Conservation (phyloP, 1,140 invertebrate genomes). For the Bactericera cockerelli region DNA sequence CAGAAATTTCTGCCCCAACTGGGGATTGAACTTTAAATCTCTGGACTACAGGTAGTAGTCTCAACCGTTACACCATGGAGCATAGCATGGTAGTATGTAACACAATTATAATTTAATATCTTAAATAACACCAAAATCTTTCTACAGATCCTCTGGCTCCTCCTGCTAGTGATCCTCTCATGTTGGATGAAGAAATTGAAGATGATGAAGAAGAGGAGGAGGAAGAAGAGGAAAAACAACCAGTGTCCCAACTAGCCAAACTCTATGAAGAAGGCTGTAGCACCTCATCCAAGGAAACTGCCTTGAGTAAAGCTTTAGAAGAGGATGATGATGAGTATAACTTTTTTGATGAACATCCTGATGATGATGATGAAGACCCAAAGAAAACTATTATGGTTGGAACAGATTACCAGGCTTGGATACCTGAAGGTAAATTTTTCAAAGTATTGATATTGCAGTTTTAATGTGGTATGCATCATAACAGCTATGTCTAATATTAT, state of each 20-base stretch:
- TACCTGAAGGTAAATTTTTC: constrained; percentile 82
- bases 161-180: constrained; percentile 1
- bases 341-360: constrained; percentile 54
- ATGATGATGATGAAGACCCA: constrained; percentile 20
- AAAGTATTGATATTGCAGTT: too few relatives aligned
- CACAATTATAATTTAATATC: too few relatives aligned
- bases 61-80: too few relatives aligned
- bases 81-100: too few relatives aligned
- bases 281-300: background rate
- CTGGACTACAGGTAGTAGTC: too few relatives aligned
- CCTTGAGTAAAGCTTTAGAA: constrained; percentile 24
- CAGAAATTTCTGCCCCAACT: too few relatives aligned
- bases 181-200: constrained; percentile 6
- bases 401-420: constrained; percentile 79
- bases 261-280: constrained; percentile 3
- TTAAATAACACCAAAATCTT: too few relatives aligned
- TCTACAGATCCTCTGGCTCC: background rate
- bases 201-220: background rate
- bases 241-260: constrained; percentile 1
- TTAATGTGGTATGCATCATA: too few relatives aligned
- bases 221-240: constrained; percentile 1
- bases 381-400: constrained; percentile 83
- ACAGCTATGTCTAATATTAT: too few relatives aligned
- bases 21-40: too few relatives aligned
- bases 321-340: constrained; percentile 58